Evolutionary conservation across 2,113 vertebrate genomes (phyloP).

Genomic region (Mustela nigripes): DNA sequence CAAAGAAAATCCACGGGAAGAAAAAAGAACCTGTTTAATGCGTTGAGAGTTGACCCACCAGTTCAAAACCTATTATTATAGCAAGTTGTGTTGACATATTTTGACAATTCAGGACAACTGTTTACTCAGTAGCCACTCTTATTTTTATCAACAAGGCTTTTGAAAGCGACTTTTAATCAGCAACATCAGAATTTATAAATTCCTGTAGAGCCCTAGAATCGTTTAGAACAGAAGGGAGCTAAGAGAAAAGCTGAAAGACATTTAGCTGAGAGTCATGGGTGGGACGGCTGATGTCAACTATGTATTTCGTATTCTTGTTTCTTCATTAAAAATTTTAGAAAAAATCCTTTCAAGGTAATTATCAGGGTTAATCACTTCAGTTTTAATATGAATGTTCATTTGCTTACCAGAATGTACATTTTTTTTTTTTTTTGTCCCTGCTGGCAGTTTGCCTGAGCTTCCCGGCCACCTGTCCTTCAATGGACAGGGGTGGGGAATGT

Average conservation of each 20-base stretch:
- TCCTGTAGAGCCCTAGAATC: neutral
- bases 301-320: neutral
- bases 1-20: conserved; percentile 45
- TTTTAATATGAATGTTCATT: neutral
- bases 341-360: neutral
- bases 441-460: neutral
- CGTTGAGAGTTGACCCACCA: conserved; percentile 24
- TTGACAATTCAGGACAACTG: conserved; percentile 59
- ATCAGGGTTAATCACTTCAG: neutral
- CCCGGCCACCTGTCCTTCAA: neutral
- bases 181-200: conserved; percentile 36
- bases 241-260: neutral
- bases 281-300: neutral
- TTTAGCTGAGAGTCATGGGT: neutral
- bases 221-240: neutral
- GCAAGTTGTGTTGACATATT: conserved; percentile 47
- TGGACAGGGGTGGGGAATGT: too few species aligned
- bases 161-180: conserved; percentile 41
- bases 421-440: neutral
- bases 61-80: conserved; percentile 24
- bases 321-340: neutral
- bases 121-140: conserved; percentile 36
- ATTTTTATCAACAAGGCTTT: conserved; percentile 47
- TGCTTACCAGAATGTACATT: neutral
- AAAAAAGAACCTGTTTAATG: conserved; percentile 37